Percentiles rank a stretch among this genome's conserved stretches.
Evolutionary conservation across 1,140 invertebrate genomes (phyloP).

Genomic region (Oncopodura yosiiana): DNA sequence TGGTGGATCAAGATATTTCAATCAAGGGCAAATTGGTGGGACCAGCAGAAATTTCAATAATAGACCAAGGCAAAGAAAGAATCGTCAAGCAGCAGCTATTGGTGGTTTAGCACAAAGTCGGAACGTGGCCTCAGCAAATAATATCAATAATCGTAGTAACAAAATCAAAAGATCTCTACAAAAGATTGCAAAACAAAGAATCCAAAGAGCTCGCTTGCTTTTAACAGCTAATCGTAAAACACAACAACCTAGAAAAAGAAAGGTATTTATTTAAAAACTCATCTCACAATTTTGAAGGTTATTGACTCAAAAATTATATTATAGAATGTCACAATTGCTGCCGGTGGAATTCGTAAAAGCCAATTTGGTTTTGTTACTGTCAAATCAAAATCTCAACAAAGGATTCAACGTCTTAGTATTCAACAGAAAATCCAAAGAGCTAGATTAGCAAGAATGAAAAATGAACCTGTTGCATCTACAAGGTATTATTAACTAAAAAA

Average conservation of each 20-base stretch:
- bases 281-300: no score
- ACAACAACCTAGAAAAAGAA: neutral
- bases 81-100: no score
- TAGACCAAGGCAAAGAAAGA: no score
- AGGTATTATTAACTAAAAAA: no score
- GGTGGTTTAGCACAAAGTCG: no score
- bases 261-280: neutral
- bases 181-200: conserved; percentile 17
- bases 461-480: no score
- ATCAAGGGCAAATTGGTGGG: neutral
- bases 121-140: neutral
- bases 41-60: no score
- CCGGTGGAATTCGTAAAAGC: conserved; percentile 11
- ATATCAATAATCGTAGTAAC: neutral
- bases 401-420: conserved; percentile 4
- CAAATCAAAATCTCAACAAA: conserved; percentile 4
- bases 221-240: conserved; percentile 6
- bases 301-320: no score
- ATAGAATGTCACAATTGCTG: neutral
- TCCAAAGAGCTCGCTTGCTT: conserved; percentile 13
- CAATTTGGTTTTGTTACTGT: conserved; percentile 24
- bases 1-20: conserved; percentile 10
- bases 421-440: conserved; percentile 25
- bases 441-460: neutral
- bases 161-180: neutral